Conservation (phyloP, 2,797 vertebrate genomes). For the Potorous gilbertii region DNA sequence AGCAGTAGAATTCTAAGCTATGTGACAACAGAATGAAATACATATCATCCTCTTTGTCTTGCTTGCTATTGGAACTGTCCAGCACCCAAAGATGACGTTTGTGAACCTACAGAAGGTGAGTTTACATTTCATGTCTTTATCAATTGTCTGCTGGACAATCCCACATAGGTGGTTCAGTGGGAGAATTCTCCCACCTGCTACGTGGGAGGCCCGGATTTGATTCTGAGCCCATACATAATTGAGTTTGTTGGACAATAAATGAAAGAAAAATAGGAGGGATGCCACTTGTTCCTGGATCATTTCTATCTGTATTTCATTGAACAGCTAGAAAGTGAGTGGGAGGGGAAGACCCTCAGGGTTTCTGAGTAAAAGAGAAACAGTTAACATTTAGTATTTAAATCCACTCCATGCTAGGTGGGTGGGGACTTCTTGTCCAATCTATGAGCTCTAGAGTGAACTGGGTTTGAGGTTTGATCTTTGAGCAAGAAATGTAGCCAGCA, state of each 20-base stretch:
- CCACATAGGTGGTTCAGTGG: neutral
- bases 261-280: neutral
- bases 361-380: no score
- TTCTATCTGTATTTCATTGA: neutral
- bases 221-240: neutral
- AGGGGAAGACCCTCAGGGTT: no score
- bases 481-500: no score
- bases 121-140: neutral
- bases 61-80: neutral
- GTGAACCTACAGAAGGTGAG: neutral
- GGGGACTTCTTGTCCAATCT: no score
- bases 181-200: neutral
- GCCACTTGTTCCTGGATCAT: neutral
- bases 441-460: no score
- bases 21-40: neutral
- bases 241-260: neutral
- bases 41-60: neutral
- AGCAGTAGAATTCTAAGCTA: neutral
- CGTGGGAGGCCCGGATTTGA: neutral
- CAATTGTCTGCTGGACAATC: neutral
- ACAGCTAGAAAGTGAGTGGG: neutral
- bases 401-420: no score
- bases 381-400: no score
- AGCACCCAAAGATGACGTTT: neutral
- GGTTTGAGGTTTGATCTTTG: no score